Conservation (phyloP, 2,797 vertebrate genomes). For the Erethizon dorsatum region DNA sequence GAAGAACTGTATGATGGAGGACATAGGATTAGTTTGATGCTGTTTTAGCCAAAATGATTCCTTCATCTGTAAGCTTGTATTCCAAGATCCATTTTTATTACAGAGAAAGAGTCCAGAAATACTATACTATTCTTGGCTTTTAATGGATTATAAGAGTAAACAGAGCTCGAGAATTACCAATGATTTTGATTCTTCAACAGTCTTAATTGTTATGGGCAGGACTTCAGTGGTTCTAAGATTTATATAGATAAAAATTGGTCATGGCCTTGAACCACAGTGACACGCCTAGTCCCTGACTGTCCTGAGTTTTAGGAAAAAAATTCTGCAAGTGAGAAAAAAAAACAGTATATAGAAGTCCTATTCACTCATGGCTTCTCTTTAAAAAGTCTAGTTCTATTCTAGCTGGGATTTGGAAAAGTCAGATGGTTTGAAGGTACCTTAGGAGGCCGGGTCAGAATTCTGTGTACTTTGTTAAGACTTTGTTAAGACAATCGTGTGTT, state of each 20-base stretch:
- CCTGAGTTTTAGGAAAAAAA: conserved; percentile 47
- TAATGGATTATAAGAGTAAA: background rate
- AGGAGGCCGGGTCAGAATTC: conserved; percentile 11
- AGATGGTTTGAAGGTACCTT: conserved; percentile 10
- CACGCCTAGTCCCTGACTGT: background rate
- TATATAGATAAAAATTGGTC: background rate
- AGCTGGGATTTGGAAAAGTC: conserved; percentile 60
- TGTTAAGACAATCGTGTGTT: conserved; percentile 33
- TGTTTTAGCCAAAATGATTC: background rate
- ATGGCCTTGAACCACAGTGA: background rate
- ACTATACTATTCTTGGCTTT: conserved; percentile 32
- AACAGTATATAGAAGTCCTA: background rate
- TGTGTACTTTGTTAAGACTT: conserved; percentile 25
- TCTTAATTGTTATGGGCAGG: background rate
- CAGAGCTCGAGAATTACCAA: background rate
- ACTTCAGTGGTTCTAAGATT: background rate
- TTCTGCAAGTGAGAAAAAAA: background rate
- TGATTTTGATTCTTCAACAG: background rate
- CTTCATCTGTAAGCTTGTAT: background rate
- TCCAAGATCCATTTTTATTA: conserved; percentile 4
- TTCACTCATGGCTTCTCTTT: conserved; percentile 11
- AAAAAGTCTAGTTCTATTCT: conserved; percentile 35
- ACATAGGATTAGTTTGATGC: background rate
- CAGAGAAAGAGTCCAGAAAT: background rate
- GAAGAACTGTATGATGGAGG: conserved; percentile 40